Percentiles rank a stretch among this genome's conserved stretches.
Conservation (phyloP, 2,888 invertebrate genomes). For the Allolobophora icterica region DNA sequence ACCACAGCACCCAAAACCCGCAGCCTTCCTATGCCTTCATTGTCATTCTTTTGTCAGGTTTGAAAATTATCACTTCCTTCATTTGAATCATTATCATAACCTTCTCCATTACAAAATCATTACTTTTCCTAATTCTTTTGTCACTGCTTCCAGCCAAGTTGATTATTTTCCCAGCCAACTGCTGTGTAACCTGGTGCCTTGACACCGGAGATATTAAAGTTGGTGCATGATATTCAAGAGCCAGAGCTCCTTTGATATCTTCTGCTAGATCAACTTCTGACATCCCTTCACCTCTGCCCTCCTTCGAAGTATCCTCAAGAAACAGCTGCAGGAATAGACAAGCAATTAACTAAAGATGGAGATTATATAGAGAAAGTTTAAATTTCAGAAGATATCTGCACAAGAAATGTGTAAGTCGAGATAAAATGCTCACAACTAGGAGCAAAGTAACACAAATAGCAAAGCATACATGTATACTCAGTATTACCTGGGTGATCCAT, state of each 20-base stretch:
- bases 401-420: neutral
- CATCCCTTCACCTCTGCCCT: neutral
- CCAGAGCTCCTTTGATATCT: neutral
- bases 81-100: no score
- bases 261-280: neutral
- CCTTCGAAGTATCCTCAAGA: neutral
- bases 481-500: neutral
- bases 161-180: constrained; percentile 8
- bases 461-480: no score
- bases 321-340: neutral
- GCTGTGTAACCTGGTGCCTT: neutral
- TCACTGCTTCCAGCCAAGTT: neutral
- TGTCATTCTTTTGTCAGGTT: neutral
- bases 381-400: neutral
- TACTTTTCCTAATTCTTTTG: no score
- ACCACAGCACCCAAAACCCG: neutral
- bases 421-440: neutral
- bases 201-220: neutral
- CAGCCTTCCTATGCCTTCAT: neutral
- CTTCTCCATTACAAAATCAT: neutral
- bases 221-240: neutral
- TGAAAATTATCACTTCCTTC: neutral
- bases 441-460: neutral
- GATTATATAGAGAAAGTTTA: no score
- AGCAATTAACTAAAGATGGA: no score